Base-by-base conservation (phyloP, 2,113 vertebrate species). In the Neopipo cinnamomea region DNA sequence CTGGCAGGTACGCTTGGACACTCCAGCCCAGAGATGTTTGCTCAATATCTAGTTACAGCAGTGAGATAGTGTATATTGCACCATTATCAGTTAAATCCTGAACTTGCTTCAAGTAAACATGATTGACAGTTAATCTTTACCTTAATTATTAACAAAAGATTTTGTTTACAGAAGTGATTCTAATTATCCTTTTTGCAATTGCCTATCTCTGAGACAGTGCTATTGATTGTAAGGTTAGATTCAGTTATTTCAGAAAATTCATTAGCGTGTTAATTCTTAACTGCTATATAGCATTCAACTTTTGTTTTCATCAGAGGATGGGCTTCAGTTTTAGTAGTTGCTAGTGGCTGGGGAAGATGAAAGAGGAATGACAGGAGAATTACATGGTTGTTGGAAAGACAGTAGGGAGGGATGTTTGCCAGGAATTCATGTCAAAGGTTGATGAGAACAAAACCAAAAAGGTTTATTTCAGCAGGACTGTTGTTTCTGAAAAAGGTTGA, bases 101-200 rank as follows among this genome's bases (percentile, higher is more conserved):
- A 87, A 47, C 55, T 77, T 94, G 68, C 71, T 91, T 85, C 53
- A 80, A 68, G 87, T 95, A 94, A 93, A 89, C 39, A 27, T 65
- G 85, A 94, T 71, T 94, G 95, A 66, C 85, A 77, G 67, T 72
- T 94, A 89, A 95, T 96, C 91, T 92, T 93, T 95, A 76, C 74
- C 59, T 89, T 91, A 93, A 96, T 92, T 96, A 95, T 84, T 92
- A 93, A 76, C 75, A 85, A 90, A 94, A 91, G 72, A 89, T 95
- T 97, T 93, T 92, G 80, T 93, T 95, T 94, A 82, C 82, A 96
- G 56, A 94, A 97, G 74, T 67, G 31, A 88, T 96, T 91, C 76
- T 89, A 84, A 93, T 93, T 95, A 92, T 91, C 79, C 46, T 86
- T 66, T 87, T 41, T 73, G 62, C 77, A 71, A 75, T 94, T 94